phyloP scores from a whole-genome alignment of 2,888 invertebrate species.

The Leptogaster cylindrica region DNA sequence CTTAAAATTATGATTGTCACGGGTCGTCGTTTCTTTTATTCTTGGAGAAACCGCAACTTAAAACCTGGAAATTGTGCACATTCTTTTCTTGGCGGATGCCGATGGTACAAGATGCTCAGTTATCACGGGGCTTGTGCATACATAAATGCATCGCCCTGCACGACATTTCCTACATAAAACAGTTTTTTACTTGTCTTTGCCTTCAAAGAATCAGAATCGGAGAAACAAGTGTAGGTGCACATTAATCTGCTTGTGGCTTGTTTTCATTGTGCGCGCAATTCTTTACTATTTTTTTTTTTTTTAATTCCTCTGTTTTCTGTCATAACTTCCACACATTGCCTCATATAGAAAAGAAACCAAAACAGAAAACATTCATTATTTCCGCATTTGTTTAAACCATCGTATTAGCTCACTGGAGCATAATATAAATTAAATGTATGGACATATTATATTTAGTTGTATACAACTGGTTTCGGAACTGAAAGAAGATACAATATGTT shows the following conservation, averaged over 20 bases:
- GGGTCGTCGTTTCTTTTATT: neutral
- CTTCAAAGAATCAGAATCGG: neutral
- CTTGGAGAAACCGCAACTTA: neutral
- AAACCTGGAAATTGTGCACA: neutral
- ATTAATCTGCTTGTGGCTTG: neutral
- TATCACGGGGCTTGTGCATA: too few relatives aligned
- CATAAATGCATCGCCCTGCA: too few relatives aligned
- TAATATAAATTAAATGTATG: neutral
- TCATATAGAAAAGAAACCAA: too few relatives aligned
- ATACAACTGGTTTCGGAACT: too few relatives aligned
- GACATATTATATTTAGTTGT: neutral
- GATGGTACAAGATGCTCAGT: too few relatives aligned
- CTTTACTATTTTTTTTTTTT: neutral
- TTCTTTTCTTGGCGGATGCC: too few relatives aligned
- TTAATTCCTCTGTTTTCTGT: neutral
- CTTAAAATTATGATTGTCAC: neutral
- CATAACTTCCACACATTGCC: too few relatives aligned
- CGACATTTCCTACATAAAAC: too few relatives aligned
- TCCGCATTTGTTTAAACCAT: neutral
- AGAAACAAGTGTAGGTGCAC: neutral
- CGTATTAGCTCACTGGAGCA: neutral
- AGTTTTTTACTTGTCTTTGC: too few relatives aligned
- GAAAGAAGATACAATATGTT: too few relatives aligned
- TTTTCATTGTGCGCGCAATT: neutral
- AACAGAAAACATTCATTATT: too few relatives aligned